These are phyloP conservation scores for Camponotus floridanus DNA, from an alignment of 1,140 invertebrate genomes.

Conservation along the genomic window DNA sequence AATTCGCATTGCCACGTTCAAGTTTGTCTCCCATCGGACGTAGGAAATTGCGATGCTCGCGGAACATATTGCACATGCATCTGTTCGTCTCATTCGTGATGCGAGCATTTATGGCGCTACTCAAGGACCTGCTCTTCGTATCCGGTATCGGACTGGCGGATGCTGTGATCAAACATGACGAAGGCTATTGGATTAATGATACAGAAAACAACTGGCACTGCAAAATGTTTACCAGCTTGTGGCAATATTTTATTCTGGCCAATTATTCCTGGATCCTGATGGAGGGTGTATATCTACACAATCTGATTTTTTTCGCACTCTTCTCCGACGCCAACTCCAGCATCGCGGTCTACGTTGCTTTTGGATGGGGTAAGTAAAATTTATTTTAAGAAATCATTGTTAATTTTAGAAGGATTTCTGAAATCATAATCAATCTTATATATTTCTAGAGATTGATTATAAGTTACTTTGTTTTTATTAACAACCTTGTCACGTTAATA, in stretches of 20 bases:
- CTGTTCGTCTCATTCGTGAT: constrained; percentile 90
- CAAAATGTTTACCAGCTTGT: constrained; percentile 89
- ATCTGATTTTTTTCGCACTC: constrained; percentile 91
- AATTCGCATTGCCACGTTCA: constrained; percentile 65
- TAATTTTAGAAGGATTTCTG: not conserved
- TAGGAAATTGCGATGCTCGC: constrained; percentile 89
- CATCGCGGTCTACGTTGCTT: constrained; percentile 89
- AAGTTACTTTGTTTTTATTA: not conserved
- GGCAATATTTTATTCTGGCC: constrained; percentile 91
- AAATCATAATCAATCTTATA: not conserved
- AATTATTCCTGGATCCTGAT: constrained; percentile 94
- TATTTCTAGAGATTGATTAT: not conserved
- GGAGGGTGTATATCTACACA: constrained; percentile 94
- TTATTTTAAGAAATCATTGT: not conserved
- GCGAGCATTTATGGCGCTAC: constrained; percentile 87
- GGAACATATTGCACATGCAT: constrained; percentile 90
- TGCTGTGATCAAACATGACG: constrained; percentile 80
- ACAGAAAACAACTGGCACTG: constrained; percentile 89
- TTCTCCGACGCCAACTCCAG: constrained; percentile 90
- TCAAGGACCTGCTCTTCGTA: constrained; percentile 88
- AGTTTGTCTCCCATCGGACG: constrained; percentile 76
- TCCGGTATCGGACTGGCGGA: constrained; percentile 87
- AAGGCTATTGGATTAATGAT: constrained; percentile 79
- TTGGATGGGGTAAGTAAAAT: constrained; percentile 91
- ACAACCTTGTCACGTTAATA: not conserved